Evolutionary conservation across 2,113 vertebrate species (phyloP).

Genomic region (Paedocypris sp.): DNA sequence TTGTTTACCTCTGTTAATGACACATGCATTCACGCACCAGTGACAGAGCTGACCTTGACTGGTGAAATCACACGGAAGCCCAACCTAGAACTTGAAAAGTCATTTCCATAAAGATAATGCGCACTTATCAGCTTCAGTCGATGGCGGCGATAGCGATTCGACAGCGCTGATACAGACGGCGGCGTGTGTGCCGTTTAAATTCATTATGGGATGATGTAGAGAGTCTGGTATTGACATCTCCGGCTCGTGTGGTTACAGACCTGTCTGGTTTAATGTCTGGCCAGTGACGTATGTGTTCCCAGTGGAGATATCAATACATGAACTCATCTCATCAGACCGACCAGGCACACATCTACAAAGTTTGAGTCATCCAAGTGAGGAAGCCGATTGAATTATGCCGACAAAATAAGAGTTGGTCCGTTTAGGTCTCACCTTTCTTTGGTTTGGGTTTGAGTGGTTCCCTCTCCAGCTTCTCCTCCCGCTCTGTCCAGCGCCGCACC

Average conservation of each 20-base stretch:
- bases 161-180: no score
- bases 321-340: background rate
- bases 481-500: slow-evolving; percentile 65
- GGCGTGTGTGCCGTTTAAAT: no score
- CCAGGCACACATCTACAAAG: no score
- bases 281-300: background rate
- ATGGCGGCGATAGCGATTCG: background rate
- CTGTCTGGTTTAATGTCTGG: background rate
- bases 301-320: background rate
- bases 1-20: background rate
- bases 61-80: background rate
- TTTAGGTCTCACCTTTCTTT: slow-evolving; percentile 59
- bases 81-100: no score
- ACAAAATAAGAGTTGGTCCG: no score
- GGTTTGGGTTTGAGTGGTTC: slow-evolving; percentile 41
- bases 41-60: background rate
- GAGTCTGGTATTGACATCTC: background rate
- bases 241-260: background rate
- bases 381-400: no score
- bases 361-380: no score
- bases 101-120: no score
- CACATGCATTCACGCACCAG: background rate
- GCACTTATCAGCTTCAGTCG: background rate
- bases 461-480: slow-evolving; percentile 55
- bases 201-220: background rate